Base-by-base conservation (phyloP, 1,140 invertebrate species). In the Steinernema feltiae region DNA sequence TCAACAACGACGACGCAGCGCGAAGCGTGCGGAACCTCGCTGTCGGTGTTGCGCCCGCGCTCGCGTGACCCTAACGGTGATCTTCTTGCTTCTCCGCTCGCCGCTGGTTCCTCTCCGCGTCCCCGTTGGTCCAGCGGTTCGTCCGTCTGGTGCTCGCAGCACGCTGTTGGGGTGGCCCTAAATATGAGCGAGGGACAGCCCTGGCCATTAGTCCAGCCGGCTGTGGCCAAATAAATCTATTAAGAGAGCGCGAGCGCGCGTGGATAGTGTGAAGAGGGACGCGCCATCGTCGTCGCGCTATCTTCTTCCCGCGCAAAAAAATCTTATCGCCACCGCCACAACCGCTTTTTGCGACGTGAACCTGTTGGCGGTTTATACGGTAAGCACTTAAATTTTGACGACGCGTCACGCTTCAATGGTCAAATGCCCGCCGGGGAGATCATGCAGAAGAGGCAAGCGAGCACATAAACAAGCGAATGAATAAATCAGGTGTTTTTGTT, bases 401-500 rank as follows among this genome's bases (percentile, higher is more conserved):
- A n/a, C n/a, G n/a, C n/a, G n/a, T n/a, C n/a, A n/a, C n/a, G n/a
- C n/a, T n/a, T n/a, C n/a, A n/a, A n/a, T n/a, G n/a, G n/a, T n/a
- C n/a, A n/a, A n/a, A n/a, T n/a, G n/a, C n/a, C n/a, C n/a, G n/a
- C n/a, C 7, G 41, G 7, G 41, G 41, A 46, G n/a, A 12, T 46
- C 41, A 7, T 46, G 41, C 7, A 63, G 3, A 7, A 12, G 15
- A 27, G 24, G 7, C 53, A 7, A 27, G 24, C 53, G 12, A 63
- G 24, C 12, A 27, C 2, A 63, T 27, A 63, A 3, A 27, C 15
- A 63, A 63, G 24, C 2, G 7, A 3, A 27, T 63, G 24, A 63
- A 63, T 63, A 63, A 63, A 63, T 63, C 53, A 63, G 53, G 3
- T 63, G 53, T 63, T 63, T 63, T 63, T 63, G 24, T 63, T 63